A percentile compares a stretch with the other conserved stretches of the same genome.
Conservation (phyloP, 2,113 vertebrate genomes). For the Lophura nycthemera region DNA sequence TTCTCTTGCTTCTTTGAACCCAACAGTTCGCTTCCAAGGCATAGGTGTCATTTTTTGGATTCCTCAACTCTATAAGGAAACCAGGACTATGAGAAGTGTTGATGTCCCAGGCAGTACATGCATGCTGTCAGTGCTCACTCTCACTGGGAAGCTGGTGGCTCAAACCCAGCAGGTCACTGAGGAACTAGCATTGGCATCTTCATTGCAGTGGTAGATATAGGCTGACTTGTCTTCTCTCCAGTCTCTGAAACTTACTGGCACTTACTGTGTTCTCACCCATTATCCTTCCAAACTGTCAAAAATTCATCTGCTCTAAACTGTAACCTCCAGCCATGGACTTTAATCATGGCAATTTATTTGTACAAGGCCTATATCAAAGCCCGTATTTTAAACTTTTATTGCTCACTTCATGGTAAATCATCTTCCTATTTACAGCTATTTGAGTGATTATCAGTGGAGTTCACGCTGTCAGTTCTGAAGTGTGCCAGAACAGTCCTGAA, state of each 20-base stretch:
- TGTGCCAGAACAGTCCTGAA: background rate
- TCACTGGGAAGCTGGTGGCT: background rate
- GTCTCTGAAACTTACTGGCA: background rate
- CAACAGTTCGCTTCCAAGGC: fast-evolving
- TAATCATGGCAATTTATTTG: background rate
- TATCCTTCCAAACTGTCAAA: background rate
- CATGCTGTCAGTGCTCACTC: background rate
- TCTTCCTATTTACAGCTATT: background rate
- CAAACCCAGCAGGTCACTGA: background rate
- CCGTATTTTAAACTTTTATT: background rate
- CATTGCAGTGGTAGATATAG: background rate
- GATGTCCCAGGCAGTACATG: background rate
- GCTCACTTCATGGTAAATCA: background rate
- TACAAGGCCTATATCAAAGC: background rate
- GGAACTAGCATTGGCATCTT: background rate
- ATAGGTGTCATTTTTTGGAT: background rate
- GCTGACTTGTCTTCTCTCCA: background rate
- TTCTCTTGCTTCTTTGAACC: background rate
- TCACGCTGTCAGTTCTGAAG: background rate
- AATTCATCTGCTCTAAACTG: background rate
- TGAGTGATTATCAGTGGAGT: background rate
- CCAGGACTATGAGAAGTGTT: background rate
- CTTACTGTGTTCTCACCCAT: background rate
- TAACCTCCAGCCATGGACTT: background rate
- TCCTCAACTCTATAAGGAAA: background rate